phyloP scores from a whole-genome alignment of 1,140 invertebrate species.

The Lethrus apterus region DNA sequence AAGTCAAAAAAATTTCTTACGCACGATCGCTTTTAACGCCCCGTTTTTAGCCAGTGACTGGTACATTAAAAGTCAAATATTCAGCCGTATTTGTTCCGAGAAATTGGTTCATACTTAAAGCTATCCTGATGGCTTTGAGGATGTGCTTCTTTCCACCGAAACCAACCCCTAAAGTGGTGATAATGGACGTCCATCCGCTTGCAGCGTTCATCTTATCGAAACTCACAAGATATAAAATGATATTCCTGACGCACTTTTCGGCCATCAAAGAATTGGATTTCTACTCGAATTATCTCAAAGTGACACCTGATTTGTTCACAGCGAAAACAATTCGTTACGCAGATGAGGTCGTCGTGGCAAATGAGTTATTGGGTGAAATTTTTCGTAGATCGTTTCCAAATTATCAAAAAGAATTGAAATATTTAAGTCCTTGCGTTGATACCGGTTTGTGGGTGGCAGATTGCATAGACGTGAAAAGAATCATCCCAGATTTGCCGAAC shows the following conservation, averaged over 20 bases:
- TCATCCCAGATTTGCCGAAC: constrained; percentile 31
- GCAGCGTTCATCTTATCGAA: constrained; percentile 27
- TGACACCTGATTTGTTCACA: constrained; percentile 25
- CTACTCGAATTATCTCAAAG: constrained; percentile 22
- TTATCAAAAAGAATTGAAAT: constrained; percentile 17
- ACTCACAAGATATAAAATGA: constrained; percentile 24
- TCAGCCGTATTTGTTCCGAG: constrained; percentile 4
- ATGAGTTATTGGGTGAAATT: constrained; percentile 26
- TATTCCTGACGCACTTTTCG: constrained; percentile 28
- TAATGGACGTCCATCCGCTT: constrained; percentile 28
- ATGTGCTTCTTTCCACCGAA: constrained; percentile 25
- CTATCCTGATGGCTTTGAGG: constrained; percentile 27
- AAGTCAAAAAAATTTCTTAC: constrained; percentile 6
- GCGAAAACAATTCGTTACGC: constrained; percentile 28
- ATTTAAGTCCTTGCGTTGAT: constrained; percentile 30
- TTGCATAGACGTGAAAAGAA: constrained; percentile 27
- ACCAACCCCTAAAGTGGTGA: constrained; percentile 24
- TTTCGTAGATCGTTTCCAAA: constrained; percentile 29
- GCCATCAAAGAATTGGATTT: constrained; percentile 20
- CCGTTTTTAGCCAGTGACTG: constrained; percentile 9
- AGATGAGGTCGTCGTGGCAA: constrained; percentile 30
- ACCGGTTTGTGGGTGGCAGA: constrained; percentile 30
- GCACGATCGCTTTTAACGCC: not conserved
- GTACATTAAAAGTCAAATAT: constrained; percentile 13
- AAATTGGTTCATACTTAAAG: constrained; percentile 17